A percentile compares a stretch with the other conserved stretches of the same genome.
phyloP scores from a whole-genome alignment of 2,888 invertebrate genomes.

The Scaptomyza reducta region DNA sequence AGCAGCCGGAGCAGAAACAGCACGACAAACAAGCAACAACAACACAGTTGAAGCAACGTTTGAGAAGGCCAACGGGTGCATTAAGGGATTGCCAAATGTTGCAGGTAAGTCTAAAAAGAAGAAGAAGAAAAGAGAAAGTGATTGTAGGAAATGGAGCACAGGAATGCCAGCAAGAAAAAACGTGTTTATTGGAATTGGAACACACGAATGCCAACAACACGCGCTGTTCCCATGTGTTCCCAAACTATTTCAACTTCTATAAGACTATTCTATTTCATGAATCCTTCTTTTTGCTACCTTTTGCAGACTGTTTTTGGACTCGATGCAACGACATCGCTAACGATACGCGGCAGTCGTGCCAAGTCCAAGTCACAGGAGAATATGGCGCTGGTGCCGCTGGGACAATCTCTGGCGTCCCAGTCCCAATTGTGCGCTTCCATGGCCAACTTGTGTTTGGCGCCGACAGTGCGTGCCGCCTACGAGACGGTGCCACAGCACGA shows the following conservation, averaged over 20 bases:
- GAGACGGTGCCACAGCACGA: conserved; percentile 82
- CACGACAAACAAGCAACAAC: neutral
- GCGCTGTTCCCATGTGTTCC: too few species aligned
- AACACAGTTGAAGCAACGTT: conserved; percentile 12
- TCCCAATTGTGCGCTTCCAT: conserved; percentile 78
- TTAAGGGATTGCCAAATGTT: conserved; percentile 80
- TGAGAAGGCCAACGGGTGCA: conserved; percentile 28
- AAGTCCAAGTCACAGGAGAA: conserved; percentile 60
- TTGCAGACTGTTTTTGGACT: conserved; percentile 47
- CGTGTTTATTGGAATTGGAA: neutral
- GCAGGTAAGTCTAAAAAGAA: conserved; percentile 55
- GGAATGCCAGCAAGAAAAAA: too few species aligned
- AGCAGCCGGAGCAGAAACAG: conserved; percentile 23
- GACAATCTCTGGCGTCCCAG: conserved; percentile 4
- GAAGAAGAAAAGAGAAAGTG: too few species aligned
- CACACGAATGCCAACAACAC: neutral
- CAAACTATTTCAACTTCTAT: too few species aligned
- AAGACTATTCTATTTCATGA: too few species aligned
- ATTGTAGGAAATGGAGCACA: too few species aligned
- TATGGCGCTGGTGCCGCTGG: conserved; percentile 43
- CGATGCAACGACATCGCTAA: conserved; percentile 34
- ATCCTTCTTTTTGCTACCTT: neutral
- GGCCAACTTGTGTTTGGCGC: conserved; percentile 82
- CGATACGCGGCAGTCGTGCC: conserved; percentile 60
- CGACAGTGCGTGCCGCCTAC: conserved; percentile 80